Conservation (phyloP, 2,797 vertebrate genomes). For the Staurois parvus region DNA sequence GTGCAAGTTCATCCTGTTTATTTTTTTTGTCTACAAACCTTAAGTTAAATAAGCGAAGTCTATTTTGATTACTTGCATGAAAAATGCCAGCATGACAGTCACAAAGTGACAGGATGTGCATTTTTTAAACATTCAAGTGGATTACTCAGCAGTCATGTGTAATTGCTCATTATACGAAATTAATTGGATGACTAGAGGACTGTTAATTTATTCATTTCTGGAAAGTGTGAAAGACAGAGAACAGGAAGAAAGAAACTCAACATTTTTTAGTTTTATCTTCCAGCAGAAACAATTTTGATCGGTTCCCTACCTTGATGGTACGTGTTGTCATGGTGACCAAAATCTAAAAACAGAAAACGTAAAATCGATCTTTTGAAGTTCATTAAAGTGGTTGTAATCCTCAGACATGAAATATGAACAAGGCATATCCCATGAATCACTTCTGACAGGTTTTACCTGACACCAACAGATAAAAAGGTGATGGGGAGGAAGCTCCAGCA, state of each 20-base stretch:
- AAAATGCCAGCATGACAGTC: constrained; percentile 22
- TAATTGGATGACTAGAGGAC: constrained; percentile 54
- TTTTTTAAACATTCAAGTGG: constrained; percentile 31
- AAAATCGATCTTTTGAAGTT: too few species aligned
- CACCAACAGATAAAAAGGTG: too few species aligned
- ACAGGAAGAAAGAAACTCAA: constrained; percentile 23
- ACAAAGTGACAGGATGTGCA: constrained; percentile 22
- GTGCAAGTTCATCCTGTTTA: not conserved
- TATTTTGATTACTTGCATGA: not conserved
- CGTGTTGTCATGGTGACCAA: constrained; percentile 16
- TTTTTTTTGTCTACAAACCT: not conserved
- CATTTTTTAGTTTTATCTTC: constrained; percentile 38
- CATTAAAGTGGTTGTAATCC: too few species aligned
- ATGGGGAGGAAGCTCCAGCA: too few species aligned
- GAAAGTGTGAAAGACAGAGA: constrained; percentile 51
- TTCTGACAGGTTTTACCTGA: too few species aligned
- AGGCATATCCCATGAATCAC: too few species aligned
- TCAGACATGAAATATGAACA: too few species aligned
- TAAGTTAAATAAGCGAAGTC: not conserved
- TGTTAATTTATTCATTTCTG: constrained; percentile 61
- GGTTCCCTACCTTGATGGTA: not conserved
- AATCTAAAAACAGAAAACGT: not conserved
- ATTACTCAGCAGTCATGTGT: constrained; percentile 47
- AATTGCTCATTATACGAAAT: constrained; percentile 53
- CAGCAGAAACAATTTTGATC: constrained; percentile 21